These are phyloP conservation scores for Aphodius sticticus DNA, from an alignment of 2,888 invertebrate genomes.

Conservation along the genomic window DNA sequence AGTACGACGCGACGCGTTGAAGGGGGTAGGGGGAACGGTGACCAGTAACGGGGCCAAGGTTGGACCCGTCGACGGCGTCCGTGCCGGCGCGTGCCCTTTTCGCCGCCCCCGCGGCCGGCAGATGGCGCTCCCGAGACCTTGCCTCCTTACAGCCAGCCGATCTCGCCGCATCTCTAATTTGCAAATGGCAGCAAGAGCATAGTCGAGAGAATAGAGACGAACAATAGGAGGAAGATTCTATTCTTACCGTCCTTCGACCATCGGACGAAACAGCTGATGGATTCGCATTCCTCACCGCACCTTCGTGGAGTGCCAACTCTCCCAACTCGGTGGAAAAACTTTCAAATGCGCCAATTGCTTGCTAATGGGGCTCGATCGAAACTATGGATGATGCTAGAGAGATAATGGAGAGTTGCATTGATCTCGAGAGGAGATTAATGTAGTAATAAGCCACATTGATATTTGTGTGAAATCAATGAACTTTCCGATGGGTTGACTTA, in stretches of 20 bases:
- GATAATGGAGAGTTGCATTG: too few species aligned
- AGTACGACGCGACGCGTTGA: not conserved
- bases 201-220: not conserved
- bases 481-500: too few species aligned
- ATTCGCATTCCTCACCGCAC: not conserved
- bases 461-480: too few species aligned
- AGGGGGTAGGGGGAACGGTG: not conserved
- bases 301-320: not conserved
- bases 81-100: slow-evolving; percentile 4
- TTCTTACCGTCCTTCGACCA: not conserved
- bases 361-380: not conserved
- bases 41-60: not conserved
- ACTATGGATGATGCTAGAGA: too few species aligned
- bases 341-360: not conserved
- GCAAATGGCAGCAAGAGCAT: not conserved
- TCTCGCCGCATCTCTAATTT: not conserved
- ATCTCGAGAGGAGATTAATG: too few species aligned
- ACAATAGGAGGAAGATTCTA: not conserved
- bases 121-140: slow-evolving; percentile 4
- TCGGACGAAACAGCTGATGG: not conserved
- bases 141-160: not conserved
- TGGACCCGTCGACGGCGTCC: not conserved
- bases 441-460: too few species aligned
- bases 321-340: not conserved
- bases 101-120: slow-evolving; percentile 4